Conservation (phyloP, 1,140 invertebrate species). For the Hycleus phaleratus region DNA sequence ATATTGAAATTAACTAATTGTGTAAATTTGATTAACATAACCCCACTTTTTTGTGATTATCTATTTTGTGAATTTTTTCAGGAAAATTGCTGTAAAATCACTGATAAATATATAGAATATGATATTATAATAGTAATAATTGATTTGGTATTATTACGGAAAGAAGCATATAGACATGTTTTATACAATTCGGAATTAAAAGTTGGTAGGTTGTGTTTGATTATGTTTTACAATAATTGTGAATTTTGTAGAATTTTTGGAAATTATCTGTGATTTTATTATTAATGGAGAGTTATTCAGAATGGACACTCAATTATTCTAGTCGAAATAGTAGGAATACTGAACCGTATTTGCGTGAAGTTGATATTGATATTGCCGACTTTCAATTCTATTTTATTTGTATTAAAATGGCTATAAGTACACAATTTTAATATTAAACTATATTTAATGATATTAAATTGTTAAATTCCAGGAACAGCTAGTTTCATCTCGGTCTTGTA, state of each 20-base stretch:
- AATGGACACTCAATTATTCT: conserved; percentile 40
- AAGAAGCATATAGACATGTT: conserved; percentile 72
- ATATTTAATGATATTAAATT: neutral
- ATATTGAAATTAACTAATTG: conserved; percentile 64
- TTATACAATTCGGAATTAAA: conserved; percentile 69
- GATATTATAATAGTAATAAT: conserved; percentile 76
- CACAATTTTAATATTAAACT: too few species aligned
- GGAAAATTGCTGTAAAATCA: conserved; percentile 61
- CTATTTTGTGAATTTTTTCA: conserved; percentile 41
- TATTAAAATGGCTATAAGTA: conserved; percentile 32
- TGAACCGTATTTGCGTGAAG: conserved; percentile 34
- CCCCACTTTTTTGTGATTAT: conserved; percentile 4
- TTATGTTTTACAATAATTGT: conserved; percentile 17
- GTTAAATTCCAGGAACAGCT: conserved; percentile 26
- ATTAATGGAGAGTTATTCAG: conserved; percentile 52
- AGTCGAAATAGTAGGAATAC: conserved; percentile 29
- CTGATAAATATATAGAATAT: conserved; percentile 86
- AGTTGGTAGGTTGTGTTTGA: conserved; percentile 36
- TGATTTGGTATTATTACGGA: conserved; percentile 70
- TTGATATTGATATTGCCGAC: conserved; percentile 29
- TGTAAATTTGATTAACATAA: conserved; percentile 47
- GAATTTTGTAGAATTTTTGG: conserved; percentile 49
- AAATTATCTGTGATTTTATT: conserved; percentile 51
- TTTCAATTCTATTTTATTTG: conserved; percentile 32
- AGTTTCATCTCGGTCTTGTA: conserved; percentile 25